Evolutionary conservation across 2,113 vertebrate genomes (phyloP).

Genomic region (Phocoena sinus): DNA sequence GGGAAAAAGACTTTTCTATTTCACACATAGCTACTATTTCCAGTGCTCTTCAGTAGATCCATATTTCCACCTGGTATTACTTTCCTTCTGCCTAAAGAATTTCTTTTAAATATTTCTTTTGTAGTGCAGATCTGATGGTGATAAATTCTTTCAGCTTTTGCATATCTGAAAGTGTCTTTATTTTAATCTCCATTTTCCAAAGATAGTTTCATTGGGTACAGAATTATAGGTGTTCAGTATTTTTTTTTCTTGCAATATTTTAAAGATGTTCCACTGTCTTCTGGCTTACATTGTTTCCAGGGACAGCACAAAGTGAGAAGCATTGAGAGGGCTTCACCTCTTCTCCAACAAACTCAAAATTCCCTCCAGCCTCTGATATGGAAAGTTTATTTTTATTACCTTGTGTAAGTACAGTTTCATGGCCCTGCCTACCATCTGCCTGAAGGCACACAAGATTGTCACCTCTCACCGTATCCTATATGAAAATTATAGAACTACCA

Average conservation of each 20-base stretch:
- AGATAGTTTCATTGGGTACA: not conserved
- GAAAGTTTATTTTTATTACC: not conserved
- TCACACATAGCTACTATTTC: not conserved
- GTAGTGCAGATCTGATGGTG: not conserved
- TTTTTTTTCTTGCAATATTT: not conserved
- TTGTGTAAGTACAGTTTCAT: not conserved
- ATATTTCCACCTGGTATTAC: not conserved
- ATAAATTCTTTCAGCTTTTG: conserved; percentile 18
- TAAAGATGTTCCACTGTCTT: not conserved
- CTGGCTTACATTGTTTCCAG: not conserved
- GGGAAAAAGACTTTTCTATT: not conserved
- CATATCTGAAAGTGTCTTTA: not conserved
- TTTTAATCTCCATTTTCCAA: conserved; percentile 19
- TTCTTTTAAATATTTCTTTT: not conserved
- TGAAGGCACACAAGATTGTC: not conserved
- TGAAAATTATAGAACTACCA: not conserved
- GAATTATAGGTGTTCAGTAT: not conserved
- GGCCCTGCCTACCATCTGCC: not conserved
- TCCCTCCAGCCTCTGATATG: not conserved
- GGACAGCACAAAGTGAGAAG: not conserved
- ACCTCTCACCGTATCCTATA: not conserved
- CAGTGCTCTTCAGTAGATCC: not conserved
- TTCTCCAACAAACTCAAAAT: not conserved
- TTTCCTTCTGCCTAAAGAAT: conserved; percentile 36
- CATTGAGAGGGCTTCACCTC: not conserved